A percentile compares a stretch with the other conserved stretches of the same genome.
Conservation (phyloP, 2,797 vertebrate genomes). For the Hippocampus kuda region DNA sequence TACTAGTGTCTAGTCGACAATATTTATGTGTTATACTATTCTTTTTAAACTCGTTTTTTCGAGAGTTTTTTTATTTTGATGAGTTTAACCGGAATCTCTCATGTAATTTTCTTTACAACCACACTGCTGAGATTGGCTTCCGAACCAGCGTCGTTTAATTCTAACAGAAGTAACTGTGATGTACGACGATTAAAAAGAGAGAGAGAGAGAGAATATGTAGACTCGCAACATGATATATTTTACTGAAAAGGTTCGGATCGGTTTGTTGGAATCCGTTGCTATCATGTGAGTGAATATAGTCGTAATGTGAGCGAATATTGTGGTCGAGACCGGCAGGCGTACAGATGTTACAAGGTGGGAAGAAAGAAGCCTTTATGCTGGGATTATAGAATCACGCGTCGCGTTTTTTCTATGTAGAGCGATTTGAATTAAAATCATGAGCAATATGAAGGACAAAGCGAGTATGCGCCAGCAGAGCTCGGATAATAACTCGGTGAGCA, state of each 20-base stretch:
- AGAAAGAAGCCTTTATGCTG: conserved; percentile 1
- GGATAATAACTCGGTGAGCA: conserved; percentile 65
- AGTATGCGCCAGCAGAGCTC: conserved; percentile 51
- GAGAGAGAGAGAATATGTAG: background rate
- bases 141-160: background rate
- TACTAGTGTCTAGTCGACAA: background rate
- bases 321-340: background rate
- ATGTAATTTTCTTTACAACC: background rate
- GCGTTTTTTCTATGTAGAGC: conserved; percentile 9
- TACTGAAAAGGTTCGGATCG: background rate
- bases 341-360: conserved; percentile 44
- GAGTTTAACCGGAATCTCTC: conserved; percentile 1
- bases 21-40: background rate
- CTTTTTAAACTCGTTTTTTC: background rate
- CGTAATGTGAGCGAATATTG: background rate
- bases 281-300: background rate
- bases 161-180: background rate
- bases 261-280: background rate
- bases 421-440: conserved; percentile 21
- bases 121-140: background rate
- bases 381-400: background rate
- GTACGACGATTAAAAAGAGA: too few species aligned
- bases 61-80: conserved; percentile 28
- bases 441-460: conserved; percentile 42
- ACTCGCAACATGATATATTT: background rate